Conservation (phyloP, 2,113 vertebrate species). For the Spilogale gracilis region DNA sequence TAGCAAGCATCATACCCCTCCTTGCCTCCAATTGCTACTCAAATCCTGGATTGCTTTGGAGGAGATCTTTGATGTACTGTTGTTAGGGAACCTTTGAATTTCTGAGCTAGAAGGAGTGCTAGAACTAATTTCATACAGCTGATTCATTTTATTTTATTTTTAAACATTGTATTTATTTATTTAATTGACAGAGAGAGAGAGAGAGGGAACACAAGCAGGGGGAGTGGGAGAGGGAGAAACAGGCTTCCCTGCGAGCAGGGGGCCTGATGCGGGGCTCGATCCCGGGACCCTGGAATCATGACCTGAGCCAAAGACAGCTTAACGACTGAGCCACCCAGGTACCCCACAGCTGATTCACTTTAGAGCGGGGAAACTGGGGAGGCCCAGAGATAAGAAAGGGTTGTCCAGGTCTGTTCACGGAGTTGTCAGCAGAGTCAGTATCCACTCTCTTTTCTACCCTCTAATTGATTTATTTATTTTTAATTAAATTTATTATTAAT, state of each 20-base stretch:
- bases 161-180: too few species aligned
- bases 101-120: neutral
- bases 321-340: too few species aligned
- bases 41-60: neutral
- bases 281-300: too few species aligned
- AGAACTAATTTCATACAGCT: neutral
- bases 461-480: neutral
- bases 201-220: too few species aligned
- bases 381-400: neutral
- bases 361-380: neutral
- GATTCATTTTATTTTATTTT: neutral
- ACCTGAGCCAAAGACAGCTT: too few species aligned
- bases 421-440: neutral
- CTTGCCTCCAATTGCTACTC: neutral
- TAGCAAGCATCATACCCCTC: neutral
- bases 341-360: neutral
- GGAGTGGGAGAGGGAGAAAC: too few species aligned
- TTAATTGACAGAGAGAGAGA: too few species aligned
- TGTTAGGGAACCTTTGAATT: constrained; percentile 9
- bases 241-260: too few species aligned
- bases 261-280: too few species aligned
- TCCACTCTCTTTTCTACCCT: neutral
- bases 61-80: neutral
- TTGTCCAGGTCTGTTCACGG: neutral
- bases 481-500: too few species aligned